These are phyloP conservation scores for Mandrillus leucophaeus DNA, from an alignment of 2,113 vertebrate species.

Conservation along the genomic window DNA sequence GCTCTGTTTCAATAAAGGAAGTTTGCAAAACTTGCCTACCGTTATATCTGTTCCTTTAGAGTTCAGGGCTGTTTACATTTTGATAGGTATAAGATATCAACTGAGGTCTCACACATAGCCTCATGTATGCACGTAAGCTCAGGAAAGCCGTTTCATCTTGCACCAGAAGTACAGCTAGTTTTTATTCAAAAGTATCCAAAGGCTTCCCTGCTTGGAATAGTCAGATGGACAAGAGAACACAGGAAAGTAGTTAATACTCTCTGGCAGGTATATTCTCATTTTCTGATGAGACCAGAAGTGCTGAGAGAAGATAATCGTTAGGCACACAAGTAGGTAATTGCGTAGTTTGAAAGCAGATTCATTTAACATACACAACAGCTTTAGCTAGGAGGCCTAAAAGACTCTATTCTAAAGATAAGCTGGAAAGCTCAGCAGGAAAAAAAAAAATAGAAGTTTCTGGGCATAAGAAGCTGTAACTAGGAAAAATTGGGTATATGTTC, in stretches of 20 bases:
- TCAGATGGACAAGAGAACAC: not conserved
- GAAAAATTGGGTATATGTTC: not conserved
- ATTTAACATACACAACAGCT: conserved; percentile 1
- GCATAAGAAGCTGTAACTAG: not conserved
- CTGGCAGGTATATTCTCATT: conserved; percentile 7
- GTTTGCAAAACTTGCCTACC: not conserved
- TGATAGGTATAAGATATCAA: not conserved
- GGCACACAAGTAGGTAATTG: not conserved
- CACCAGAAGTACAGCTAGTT: not conserved
- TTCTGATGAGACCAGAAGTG: not conserved
- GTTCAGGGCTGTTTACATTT: not conserved
- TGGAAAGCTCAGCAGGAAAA: not conserved
- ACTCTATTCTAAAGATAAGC: conserved; percentile 47
- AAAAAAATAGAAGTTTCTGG: not conserved
- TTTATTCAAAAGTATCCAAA: conserved; percentile 1
- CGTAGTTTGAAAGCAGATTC: conserved; percentile 33
- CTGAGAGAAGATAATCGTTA: not conserved
- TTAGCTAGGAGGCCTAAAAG: not conserved
- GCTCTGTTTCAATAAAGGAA: not conserved
- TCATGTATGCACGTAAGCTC: not conserved
- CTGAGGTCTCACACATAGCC: not conserved
- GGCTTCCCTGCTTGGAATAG: not conserved
- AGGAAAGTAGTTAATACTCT: not conserved
- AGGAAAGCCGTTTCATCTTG: not conserved
- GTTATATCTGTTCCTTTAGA: not conserved